phyloP scores from a whole-genome alignment of 2,113 vertebrate species.

The Hepsetus odoe region DNA sequence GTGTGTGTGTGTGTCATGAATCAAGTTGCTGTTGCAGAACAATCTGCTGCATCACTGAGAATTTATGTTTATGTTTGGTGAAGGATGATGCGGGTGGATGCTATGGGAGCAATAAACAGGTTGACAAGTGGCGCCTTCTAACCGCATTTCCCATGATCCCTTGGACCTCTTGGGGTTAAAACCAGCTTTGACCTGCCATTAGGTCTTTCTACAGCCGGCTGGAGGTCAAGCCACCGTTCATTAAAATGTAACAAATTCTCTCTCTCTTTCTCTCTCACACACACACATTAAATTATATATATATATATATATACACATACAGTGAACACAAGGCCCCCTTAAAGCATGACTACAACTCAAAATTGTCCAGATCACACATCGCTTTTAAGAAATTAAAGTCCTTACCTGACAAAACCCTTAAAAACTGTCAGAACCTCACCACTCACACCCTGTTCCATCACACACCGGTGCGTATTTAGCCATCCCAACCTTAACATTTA shows the following conservation, averaged over 20 bases:
- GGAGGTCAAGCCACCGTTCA: constrained; percentile 60
- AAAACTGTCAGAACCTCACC: too few species aligned
- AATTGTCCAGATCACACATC: too few species aligned
- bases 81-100: constrained; percentile 54
- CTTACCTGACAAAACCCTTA: too few species aligned
- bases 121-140: constrained; percentile 56
- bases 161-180: constrained; percentile 58
- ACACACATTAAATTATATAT: too few species aligned
- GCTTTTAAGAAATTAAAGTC: too few species aligned
- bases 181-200: constrained; percentile 56
- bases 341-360: too few species aligned
- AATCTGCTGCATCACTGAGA: constrained; percentile 42
- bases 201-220: constrained; percentile 52
- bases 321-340: too few species aligned
- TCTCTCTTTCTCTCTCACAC: constrained; percentile 31
- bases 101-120: constrained; percentile 65
- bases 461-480: too few species aligned
- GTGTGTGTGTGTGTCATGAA: background rate
- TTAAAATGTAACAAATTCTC: constrained; percentile 69
- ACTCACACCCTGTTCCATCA: too few species aligned
- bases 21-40: background rate
- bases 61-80: constrained; percentile 55
- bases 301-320: too few species aligned
- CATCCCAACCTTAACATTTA: too few species aligned
- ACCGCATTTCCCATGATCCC: constrained; percentile 56